Conservation (phyloP, 2,888 invertebrate species). For the Acanthopleura granulata region DNA sequence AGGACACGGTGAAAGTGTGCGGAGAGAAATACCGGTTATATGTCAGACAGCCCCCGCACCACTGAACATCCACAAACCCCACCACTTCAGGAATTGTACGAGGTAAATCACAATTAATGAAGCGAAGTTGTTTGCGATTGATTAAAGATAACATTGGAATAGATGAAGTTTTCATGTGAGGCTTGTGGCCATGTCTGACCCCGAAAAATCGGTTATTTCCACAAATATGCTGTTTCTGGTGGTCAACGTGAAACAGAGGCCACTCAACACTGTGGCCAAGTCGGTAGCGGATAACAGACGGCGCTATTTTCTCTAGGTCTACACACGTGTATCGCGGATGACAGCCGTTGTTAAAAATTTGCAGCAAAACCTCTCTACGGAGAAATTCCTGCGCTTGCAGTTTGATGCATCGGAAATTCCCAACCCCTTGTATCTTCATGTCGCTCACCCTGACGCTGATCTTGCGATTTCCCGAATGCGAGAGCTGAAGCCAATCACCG, state of each 20-base stretch:
- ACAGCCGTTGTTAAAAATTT: conserved; percentile 58
- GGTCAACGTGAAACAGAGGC: conserved; percentile 43
- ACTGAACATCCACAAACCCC: conserved; percentile 38
- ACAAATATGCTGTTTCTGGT: conserved; percentile 44
- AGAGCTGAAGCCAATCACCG: conserved; percentile 44
- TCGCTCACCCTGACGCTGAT: conserved; percentile 31
- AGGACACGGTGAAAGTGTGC: conserved; percentile 27
- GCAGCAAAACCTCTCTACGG: conserved; percentile 35
- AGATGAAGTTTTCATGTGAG: background rate
- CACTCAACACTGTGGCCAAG: conserved; percentile 49
- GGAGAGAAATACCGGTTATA: conserved; percentile 29
- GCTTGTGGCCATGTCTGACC: background rate
- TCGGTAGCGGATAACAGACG: conserved; percentile 51
- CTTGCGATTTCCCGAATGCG: conserved; percentile 22
- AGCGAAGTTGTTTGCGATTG: conserved; percentile 25
- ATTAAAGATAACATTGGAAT: conserved; percentile 25
- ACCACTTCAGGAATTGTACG: conserved; percentile 29
- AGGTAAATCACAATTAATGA: conserved; percentile 35
- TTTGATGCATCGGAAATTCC: conserved; percentile 40
- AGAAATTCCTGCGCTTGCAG: conserved; percentile 34
- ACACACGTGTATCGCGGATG: conserved; percentile 57
- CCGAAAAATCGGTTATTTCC: conserved; percentile 22
- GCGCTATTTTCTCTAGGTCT: conserved; percentile 45
- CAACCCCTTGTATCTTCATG: conserved; percentile 33
- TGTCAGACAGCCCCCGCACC: conserved; percentile 45